Base-by-base conservation (phyloP, 53 echinoderm and acorn worm species). In the Temnopleurus reevesii region DNA sequence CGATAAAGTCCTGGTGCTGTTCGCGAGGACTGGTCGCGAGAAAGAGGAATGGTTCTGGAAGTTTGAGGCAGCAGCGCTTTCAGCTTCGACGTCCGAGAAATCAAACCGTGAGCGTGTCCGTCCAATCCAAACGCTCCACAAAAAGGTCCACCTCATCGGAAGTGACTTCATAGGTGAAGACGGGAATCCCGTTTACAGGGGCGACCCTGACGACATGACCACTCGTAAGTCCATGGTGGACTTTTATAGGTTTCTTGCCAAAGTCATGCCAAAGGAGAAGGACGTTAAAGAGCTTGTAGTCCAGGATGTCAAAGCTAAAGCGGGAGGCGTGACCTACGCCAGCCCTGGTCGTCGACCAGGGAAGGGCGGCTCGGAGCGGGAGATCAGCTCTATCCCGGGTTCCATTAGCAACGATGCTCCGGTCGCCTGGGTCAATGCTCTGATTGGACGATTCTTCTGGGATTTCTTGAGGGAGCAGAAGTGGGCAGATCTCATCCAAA, bases 31-130 rank as follows among this genome's bases (percentile, higher is more conserved):
- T 19, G 93, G 98, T n/a, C 93, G 98, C 0, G 95, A 95, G 86
- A 97, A 95, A 63, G 95, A 97, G 81, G 98, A 97, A 45, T 97
- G 98, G 98, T 97, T 91, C 59, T 95, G 98, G 95, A 94, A 95
- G 65, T 94, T 97, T 76, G 95, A 95, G 71, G 77, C 93, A 8
- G 95, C 94, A 2, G 26, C 71, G 9, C n/a, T 41, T 19, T 4
- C 71, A n/a, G 45, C 91, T 31, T 91, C 91, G 38, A 84, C 64
- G 12, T 65, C 93, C 9, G 84, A 79, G 36, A 45, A 87, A 13
- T n/a, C n/a, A n/a, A 89, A 81, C 23, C 93, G 92, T 5, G 90
- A 55, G 24, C 89, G 53, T 0, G 25, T 87, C 66, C 88, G 92
- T 83, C 98, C 95, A 23, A 93, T 97, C 66, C 98, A 90, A 27